Evolutionary conservation across 2,797 vertebrate species (phyloP), one percentile per base, ranked within the genome.

Genomic region (Mergus octosetaceus): DNA sequence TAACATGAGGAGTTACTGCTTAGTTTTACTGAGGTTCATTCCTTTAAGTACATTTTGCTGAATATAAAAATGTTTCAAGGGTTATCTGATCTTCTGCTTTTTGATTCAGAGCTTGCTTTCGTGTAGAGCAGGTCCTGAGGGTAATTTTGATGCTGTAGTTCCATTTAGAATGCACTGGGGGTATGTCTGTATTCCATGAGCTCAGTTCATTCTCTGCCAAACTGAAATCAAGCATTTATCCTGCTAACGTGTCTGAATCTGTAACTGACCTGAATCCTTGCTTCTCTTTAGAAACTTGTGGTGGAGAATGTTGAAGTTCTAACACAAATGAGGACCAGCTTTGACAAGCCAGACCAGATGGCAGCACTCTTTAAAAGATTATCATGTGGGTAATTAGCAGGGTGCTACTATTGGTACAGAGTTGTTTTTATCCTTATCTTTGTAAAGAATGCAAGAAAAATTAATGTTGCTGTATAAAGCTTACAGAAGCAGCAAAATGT

Each of bases 271-370:
- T 87, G 77, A 84, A 65, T 79, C 90, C 32, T 96, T 97, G 32
- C 54, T 94, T 88, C 57, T 89, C 60, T 96, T 66, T 65, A 99
- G 99, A 99, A 99, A 99, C 98, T 99, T 93, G 99, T 99, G 94
- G 99, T 99, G 81, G 99, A 99, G 92, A 99, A 99, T 8, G 98
- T 99, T 97, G 99, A 99, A 96, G 99, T 99, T 76, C 96, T 99
- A 96, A 99, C 99, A 87, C 99, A 99, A 97, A 99, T 99, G 99
- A 99, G 99, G 98, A 99, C 99, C 93, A 99, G 99, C 98, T 99
- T 99, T 9, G 99, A 99, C 98, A 99, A 99, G 96, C 99, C 99
- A 13, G 99, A 99, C 15, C 99, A 99, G 98, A 99, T 99, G 99
- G 99, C 99, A 11, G 99, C 99, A 1, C 99, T 99, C 53, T 99